Evolutionary conservation across 2,888 invertebrate genomes (phyloP).

Genomic region (Sarcophaga subvicina): DNA sequence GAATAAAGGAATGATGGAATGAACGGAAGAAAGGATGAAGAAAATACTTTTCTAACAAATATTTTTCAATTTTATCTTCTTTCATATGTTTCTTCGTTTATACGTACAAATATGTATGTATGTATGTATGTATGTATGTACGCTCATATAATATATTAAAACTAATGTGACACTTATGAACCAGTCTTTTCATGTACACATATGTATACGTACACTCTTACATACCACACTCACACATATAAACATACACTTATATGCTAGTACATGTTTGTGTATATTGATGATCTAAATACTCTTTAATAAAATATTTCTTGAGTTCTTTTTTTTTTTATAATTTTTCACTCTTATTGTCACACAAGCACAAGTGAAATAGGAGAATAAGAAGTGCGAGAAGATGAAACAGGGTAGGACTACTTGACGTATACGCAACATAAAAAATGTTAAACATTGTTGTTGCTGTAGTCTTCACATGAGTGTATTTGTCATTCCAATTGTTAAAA

Average conservation of each 20-base stretch:
- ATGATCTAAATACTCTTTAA: conserved; percentile 55
- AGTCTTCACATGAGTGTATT: conserved; percentile 6
- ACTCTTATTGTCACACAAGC: not conserved
- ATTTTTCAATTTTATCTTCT: not conserved
- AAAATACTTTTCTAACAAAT: conserved; percentile 13
- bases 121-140: too few species aligned
- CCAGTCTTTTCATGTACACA: conserved; percentile 4
- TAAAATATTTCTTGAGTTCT: conserved; percentile 51
- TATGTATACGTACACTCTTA: not conserved
- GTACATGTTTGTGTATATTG: conserved; percentile 29
- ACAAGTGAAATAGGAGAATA: too few species aligned
- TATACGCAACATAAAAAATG: conserved; percentile 55
- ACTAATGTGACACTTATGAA: conserved; percentile 49
- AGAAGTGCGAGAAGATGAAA: not conserved
- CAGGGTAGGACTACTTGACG: conserved; percentile 50
- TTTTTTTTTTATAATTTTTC: not conserved
- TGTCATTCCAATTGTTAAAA: not conserved
- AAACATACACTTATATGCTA: not conserved
- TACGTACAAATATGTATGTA: too few species aligned
- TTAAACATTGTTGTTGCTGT: conserved; percentile 32
- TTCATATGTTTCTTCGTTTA: not conserved
- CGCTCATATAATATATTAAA: conserved; percentile 19
- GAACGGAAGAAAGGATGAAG: not conserved
- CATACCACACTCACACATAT: too few species aligned
- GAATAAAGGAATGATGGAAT: conserved; percentile 3